Evolutionary conservation across 2,797 vertebrate genomes (phyloP), one percentile per base, ranked within the genome.

Genomic region (Chromobotia macracanthus): DNA sequence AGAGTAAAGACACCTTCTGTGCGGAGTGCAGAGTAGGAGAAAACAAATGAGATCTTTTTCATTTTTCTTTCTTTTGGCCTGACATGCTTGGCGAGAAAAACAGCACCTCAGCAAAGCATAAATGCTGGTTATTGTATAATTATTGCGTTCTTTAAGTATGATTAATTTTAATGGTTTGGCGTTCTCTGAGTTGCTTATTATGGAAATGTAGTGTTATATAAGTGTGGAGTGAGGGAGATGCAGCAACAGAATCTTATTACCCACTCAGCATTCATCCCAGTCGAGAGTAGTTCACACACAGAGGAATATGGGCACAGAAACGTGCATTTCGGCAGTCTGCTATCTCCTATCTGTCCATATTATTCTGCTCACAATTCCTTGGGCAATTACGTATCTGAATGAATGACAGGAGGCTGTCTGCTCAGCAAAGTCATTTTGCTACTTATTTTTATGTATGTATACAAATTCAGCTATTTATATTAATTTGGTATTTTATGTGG

Each of bases 171-270:
- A 83, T 76, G 60, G 38, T 75, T 21, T 53, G 11, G 46, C 56
- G 25, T 79, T 79, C 65, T 80, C 74, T 0, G 61, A 80, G 80
- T 83, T 75, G 66, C 81, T 85, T 77, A 66, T 85, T 86, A 83
- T 89, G 82, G 82, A 88, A 86, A 89, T 85, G 69, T n/a, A 69
- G 79, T 38, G 69, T 89, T 89, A 87, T 80, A 73, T 87, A 87
- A 88, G 72, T 50, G 85, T 85, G 72, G 60, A 79, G 60, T 75
- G 77, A 56, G 64, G 48, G 72, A 80, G 70, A 75, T 77, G 73
- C 82, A 82, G 82, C 60, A 66, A 81, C 70, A 75, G 80, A 86
- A 84, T 86, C 85, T 84, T 86, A 86, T 86, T 85, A 88, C 75
- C 70, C 81, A 79, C 84, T 85, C 84, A 82, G 85, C 75, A 82